Base-by-base conservation (phyloP, 2,113 vertebrate genomes). In the Andinoacara biseriatus region DNA sequence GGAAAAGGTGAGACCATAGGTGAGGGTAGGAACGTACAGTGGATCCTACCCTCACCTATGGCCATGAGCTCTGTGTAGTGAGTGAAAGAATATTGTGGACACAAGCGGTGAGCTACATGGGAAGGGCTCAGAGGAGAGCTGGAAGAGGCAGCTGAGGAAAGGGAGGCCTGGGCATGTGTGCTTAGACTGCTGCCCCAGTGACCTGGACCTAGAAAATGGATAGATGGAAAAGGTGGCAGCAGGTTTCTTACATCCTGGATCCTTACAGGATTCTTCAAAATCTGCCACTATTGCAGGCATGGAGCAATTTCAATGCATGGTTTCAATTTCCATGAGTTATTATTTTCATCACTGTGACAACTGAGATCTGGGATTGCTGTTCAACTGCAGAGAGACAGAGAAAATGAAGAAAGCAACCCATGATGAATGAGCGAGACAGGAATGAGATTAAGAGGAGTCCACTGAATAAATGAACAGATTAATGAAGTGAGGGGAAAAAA, bases 381-480 rank as follows among this genome's bases (percentile, higher is more conserved):
- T 86, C 20, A 74, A 75, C 56, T 65, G 33, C 11, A 58, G 33
- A 88, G 4, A 26, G 3, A 61, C 5, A 35, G 56, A 72, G 78
- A 82, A 54, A 79, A 58, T 17, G 58, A 62, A 76, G 26, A 63
- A 58, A 58, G 77, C 46, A 78, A 78, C n/a, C 8, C 67, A 69
- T 93, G 91, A 94, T 91, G 92, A 94, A 95, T 82, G 89, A 81
- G 85, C 59, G 76, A 91, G 84, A 89, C 76, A 61, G 38, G 58
- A 83, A 83, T 56, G 54, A 89, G 89, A 92, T 92, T 91, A 92
- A 84, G 86, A 91, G 87, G 40, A 78, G 87, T 87, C 74, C 33
- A 46, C 78, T 80, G 87, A 91, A 92, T 91, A 90, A 93, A 94
- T 88, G 52, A 91, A 87, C 85, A 89, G 88, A 91, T 91, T 90